A percentile compares a stretch with the other conserved stretches of the same genome.
Evolutionary conservation across 2,888 invertebrate genomes (phyloP).

Genomic region (Syritta pipiens): DNA sequence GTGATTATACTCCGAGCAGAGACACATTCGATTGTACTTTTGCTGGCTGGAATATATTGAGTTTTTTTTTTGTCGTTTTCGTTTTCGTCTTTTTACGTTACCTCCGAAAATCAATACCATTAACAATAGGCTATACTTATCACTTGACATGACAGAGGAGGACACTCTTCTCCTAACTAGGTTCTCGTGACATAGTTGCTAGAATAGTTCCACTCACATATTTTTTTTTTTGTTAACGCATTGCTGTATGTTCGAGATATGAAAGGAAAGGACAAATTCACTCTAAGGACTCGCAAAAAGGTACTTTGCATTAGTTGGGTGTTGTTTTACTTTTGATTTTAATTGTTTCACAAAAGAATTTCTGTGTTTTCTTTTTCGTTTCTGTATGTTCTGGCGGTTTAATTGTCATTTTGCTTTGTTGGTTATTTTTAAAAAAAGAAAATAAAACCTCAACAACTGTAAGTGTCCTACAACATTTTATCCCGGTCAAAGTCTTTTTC

Average conservation of each 20-base stretch:
- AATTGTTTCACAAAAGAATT: neutral
- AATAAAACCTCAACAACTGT: constrained; percentile 27
- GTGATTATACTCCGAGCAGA: constrained; percentile 1
- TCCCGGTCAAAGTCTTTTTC: constrained; percentile 59
- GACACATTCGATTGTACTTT: neutral
- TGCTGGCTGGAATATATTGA: constrained; percentile 22
- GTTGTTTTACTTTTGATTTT: constrained; percentile 5
- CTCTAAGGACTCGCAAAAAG: constrained; percentile 22
- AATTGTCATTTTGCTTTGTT: constrained; percentile 19
- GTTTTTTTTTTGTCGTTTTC: constrained; percentile 12
- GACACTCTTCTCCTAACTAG: constrained; percentile 46
- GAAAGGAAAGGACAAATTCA: constrained; percentile 7
- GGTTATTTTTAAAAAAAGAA: neutral
- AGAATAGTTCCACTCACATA: constrained; percentile 17
- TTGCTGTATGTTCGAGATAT: constrained; percentile 13
- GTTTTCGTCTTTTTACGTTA: constrained; percentile 5
- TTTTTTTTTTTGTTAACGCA: constrained; percentile 10
- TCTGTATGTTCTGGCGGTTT: constrained; percentile 36
- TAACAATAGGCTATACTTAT: constrained; percentile 65
- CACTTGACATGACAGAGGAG: constrained; percentile 48
- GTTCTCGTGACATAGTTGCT: constrained; percentile 59
- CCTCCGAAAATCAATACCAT: constrained; percentile 61
- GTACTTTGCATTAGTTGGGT: constrained; percentile 26
- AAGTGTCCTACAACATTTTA: constrained; percentile 53
- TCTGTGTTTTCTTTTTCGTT: neutral